phyloP scores from a whole-genome alignment of 2,797 vertebrate genomes.

The Sebastes goodei region DNA sequence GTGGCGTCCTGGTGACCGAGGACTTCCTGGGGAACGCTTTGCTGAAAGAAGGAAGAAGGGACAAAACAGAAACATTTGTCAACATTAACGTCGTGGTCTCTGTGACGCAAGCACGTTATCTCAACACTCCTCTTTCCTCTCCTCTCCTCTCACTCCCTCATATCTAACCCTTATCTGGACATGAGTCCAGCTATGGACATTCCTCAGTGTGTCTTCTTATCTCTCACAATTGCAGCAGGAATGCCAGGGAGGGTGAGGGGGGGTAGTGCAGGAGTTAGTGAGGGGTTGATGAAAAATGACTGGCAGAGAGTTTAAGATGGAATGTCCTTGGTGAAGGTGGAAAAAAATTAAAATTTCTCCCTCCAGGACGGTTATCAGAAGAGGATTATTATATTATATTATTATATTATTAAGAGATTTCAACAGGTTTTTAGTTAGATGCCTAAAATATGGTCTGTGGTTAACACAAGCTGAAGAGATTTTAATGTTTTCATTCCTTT shows the following conservation, averaged over 20 bases:
- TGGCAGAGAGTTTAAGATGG: slow-evolving; percentile 51
- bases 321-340: slow-evolving; percentile 41
- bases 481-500: too few relatives aligned
- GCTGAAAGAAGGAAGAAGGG: slow-evolving; percentile 22
- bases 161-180: slow-evolving; percentile 63
- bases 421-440: too few relatives aligned
- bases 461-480: too few relatives aligned
- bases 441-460: too few relatives aligned
- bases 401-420: too few relatives aligned
- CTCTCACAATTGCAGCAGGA: slow-evolving; percentile 62
- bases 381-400: not conserved
- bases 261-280: slow-evolving; percentile 19
- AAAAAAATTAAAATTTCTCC: slow-evolving; percentile 1
- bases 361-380: slow-evolving; percentile 14
- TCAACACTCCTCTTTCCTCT: not conserved
- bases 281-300: slow-evolving; percentile 53
- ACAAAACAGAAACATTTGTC: slow-evolving; percentile 18
- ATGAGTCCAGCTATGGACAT: slow-evolving; percentile 57
- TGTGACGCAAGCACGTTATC: too few relatives aligned
- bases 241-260: slow-evolving; percentile 56
- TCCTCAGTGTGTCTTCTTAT: slow-evolving; percentile 74
- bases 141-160: not conserved
- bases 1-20: slow-evolving; percentile 83
- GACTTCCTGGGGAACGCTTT: slow-evolving; percentile 80
- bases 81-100: not conserved